Evolutionary conservation across 2,888 invertebrate genomes (phyloP).

Genomic region (Serripes groenlandicus): DNA sequence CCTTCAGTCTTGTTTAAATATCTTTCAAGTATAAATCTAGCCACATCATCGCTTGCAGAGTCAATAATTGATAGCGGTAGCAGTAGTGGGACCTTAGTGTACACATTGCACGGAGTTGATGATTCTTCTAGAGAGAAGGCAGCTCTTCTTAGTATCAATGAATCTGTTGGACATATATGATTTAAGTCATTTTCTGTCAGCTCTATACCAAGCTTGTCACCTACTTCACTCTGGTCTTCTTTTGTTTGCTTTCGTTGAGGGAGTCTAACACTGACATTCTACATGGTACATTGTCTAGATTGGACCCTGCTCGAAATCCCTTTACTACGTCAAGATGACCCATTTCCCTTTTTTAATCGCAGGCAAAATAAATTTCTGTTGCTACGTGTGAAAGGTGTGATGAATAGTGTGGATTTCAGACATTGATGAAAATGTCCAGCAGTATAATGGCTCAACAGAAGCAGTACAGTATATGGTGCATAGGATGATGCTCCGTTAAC

Average conservation of each 20-base stretch:
- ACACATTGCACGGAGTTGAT: constrained; percentile 31
- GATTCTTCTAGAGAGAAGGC: constrained; percentile 22
- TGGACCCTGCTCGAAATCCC: constrained; percentile 48
- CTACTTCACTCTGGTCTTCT: too few relatives aligned
- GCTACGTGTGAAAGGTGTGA: constrained; percentile 52
- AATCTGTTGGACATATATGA: constrained; percentile 18
- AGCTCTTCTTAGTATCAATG: constrained; percentile 30
- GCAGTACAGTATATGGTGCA: constrained; percentile 54
- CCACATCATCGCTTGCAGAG: constrained; percentile 22
- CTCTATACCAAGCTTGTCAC: constrained; percentile 25
- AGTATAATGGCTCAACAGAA: constrained; percentile 42
- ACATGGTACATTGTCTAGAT: constrained; percentile 31
- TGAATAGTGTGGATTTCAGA: constrained; percentile 49
- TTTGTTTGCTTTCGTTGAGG: constrained; percentile 24
- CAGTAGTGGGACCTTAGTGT: constrained; percentile 10
- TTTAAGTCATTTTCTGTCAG: constrained; percentile 7
- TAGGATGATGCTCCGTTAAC: constrained; percentile 63
- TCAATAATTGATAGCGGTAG: constrained; percentile 48
- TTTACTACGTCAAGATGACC: constrained; percentile 49
- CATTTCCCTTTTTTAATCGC: constrained; percentile 58
- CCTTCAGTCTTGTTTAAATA: too few relatives aligned
- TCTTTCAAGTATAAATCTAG: too few relatives aligned
- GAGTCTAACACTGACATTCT: constrained; percentile 53
- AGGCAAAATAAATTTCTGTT: constrained; percentile 50
- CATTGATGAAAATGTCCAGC: constrained; percentile 52